Conservation (phyloP, 2,797 vertebrate species). For the Rhadinocentrus ornatus region DNA sequence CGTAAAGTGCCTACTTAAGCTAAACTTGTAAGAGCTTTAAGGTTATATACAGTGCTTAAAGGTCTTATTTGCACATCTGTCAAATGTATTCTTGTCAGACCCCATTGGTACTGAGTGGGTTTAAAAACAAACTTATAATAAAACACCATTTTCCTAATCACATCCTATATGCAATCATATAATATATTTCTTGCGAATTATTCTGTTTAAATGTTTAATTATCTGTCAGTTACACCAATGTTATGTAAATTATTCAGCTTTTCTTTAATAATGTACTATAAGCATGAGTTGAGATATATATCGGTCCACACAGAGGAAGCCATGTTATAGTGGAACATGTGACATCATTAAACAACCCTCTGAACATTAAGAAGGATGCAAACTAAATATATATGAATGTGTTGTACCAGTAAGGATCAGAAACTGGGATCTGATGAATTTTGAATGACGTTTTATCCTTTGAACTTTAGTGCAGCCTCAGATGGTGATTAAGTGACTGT, state of each 20-base stretch:
- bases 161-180: conserved; percentile 42
- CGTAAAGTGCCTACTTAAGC: no score
- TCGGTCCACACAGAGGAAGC: conserved; percentile 42
- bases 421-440: conserved; percentile 54
- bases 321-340: conserved; percentile 46
- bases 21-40: not conserved
- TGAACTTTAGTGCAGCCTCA: conserved; percentile 38
- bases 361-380: conserved; percentile 50
- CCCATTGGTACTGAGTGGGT: conserved; percentile 15
- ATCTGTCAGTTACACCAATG: conserved; percentile 61
- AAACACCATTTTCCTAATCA: conserved; percentile 43
- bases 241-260: conserved; percentile 76
- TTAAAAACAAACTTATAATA: conserved; percentile 40
- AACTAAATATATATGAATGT: conserved; percentile 29
- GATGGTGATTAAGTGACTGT: conserved; percentile 39
- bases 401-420: conserved; percentile 48
- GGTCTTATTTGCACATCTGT: conserved; percentile 20
- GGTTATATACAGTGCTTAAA: not conserved
- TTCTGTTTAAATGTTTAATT: conserved; percentile 70
- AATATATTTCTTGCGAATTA: conserved; percentile 64
- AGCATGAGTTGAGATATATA: conserved; percentile 60
- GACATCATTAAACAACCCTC: conserved; percentile 49
- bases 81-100: conserved; percentile 31
- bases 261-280: conserved; percentile 75
- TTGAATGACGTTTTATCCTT: conserved; percentile 54